Evolutionary conservation across 2,797 vertebrate species (phyloP), one percentile per base, ranked within the genome.

Genomic region (Pogonophryne albipinna): DNA sequence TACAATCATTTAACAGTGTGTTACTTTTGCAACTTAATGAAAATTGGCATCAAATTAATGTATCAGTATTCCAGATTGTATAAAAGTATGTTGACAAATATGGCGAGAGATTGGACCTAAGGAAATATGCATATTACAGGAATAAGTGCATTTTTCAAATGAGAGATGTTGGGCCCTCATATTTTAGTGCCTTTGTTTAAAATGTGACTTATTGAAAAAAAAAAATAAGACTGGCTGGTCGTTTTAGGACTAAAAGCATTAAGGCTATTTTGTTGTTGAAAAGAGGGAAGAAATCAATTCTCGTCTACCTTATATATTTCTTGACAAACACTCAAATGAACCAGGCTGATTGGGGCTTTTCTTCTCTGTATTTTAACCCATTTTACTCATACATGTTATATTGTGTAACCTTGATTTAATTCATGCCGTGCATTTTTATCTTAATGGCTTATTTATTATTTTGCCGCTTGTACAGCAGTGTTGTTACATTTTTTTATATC

Each of bases 401-500:
- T 66, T 71, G 12, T 85, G 60, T 85, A 90, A 82, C 65, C 79
- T 74, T 83, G 73, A 62, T 79, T 86, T 84, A 74, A 82, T 75
- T 85, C 76, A 84, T 86, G 80, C 79, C 65, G 64, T 87, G 83
- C 67, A 78, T 89, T 89, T 87, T 87, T 56, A 86, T 91, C 66
- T 78, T 64, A 67, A 78, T 63, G 67, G 79, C 76, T 86, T 92
- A 91, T 92, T 94, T 93, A 93, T 92, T 92, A 56, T 79, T 90
- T 84, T 86, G 74, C 75, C 23, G 71, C 83, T 78, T 90, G 78
- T 87, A 88, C 85, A 87, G 76, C 86, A 79, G 75, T 79, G 68
- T 84, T 89, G 66, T 79, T 85, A 52, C 34, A 47, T 71, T 71
- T 72, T 72, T 31, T 38, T 12, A 73, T 63, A 20, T 65, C 62